Percentiles rank a stretch among this genome's conserved stretches.
Conservation (phyloP, 2,888 invertebrate genomes). For the Philopedon plagiatum region DNA sequence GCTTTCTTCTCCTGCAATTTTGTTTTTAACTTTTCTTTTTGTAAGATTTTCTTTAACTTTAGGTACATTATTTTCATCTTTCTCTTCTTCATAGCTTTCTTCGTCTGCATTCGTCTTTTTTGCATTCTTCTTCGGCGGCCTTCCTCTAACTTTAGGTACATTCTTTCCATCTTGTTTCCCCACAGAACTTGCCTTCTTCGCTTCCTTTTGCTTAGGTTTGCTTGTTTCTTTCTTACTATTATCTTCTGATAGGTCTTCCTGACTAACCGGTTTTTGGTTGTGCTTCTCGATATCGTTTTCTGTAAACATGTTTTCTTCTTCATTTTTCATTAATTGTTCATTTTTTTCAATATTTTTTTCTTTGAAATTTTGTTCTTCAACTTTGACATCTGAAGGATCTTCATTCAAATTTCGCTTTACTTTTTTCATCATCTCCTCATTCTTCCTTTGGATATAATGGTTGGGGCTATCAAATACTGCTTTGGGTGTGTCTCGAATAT, state of each 20-base stretch:
- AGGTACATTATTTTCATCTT: neutral
- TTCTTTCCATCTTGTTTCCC: too few relatives aligned
- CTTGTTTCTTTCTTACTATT: too few relatives aligned
- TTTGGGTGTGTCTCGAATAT: neutral
- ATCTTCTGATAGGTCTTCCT: too few relatives aligned
- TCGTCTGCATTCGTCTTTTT: too few relatives aligned
- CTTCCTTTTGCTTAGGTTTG: too few relatives aligned
- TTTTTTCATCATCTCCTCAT: neutral
- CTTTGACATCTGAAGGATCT: neutral
- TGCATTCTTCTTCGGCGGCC: too few relatives aligned
- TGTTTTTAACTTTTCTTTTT: neutral
- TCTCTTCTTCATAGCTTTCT: too few relatives aligned
- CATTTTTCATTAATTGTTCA: neutral
- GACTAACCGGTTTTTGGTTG: too few relatives aligned
- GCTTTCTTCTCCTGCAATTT: neutral
- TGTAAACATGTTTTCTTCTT: neutral
- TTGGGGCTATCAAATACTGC: neutral
- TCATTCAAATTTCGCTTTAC: neutral
- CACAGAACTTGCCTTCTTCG: too few relatives aligned
- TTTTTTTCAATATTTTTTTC: neutral
- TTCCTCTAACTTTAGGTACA: too few relatives aligned
- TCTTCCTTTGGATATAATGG: slow-evolving; percentile 12
- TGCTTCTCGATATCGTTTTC: neutral
- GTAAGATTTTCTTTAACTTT: neutral
- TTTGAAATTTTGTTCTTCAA: neutral